Evolutionary conservation across 1,140 invertebrate species (phyloP).

Genomic region (Drosophila leontia): DNA sequence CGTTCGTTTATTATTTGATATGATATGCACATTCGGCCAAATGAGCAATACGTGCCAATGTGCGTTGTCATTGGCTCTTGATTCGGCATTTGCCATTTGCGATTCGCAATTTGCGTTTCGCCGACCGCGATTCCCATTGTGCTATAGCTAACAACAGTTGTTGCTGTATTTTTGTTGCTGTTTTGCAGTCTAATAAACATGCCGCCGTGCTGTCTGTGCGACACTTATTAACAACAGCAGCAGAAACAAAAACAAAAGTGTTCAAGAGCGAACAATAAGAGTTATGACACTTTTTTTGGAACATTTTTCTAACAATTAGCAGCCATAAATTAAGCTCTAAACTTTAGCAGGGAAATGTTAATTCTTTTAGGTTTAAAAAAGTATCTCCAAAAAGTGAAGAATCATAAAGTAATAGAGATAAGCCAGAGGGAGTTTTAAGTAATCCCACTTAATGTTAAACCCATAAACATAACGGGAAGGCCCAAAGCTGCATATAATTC

Average conservation of each 20-base stretch:
- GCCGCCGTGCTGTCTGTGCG: conserved; percentile 67
- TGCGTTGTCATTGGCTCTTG: conserved; percentile 60
- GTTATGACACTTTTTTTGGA: conserved; percentile 33
- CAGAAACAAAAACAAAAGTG: conserved; percentile 8
- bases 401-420: not conserved
- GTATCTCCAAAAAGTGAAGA: not conserved
- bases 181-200: conserved; percentile 64
- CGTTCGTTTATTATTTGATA: conserved; percentile 22
- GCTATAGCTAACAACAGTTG: conserved; percentile 51
- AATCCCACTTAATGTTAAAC: conserved; percentile 20
- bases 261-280: conserved; percentile 18
- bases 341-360: conserved; percentile 23
- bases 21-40: conserved; percentile 39
- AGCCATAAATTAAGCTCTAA: not conserved
- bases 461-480: conserved; percentile 16
- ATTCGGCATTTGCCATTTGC: conserved; percentile 14
- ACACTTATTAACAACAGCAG: conserved; percentile 35
- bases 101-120: conserved; percentile 6
- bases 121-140: conserved; percentile 31
- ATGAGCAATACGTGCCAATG: conserved; percentile 48
- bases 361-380: conserved; percentile 2
- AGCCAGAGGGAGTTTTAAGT: not conserved
- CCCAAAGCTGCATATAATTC: not conserved
- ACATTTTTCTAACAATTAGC: conserved; percentile 29
- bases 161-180: conserved; percentile 19